These are phyloP conservation scores for Dascillus cervinus DNA, from an alignment of 2,888 invertebrate species.

Conservation along the genomic window DNA sequence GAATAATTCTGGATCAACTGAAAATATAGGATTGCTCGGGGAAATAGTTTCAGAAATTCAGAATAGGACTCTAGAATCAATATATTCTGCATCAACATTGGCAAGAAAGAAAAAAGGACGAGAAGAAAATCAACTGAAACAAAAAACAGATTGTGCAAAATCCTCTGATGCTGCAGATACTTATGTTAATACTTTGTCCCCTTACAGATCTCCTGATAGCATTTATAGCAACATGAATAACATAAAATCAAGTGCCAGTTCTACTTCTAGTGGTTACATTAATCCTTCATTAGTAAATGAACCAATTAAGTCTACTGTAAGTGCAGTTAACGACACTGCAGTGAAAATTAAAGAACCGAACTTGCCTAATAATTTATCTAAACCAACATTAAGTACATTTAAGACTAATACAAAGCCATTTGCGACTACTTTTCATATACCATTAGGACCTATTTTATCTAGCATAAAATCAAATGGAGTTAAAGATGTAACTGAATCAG, in stretches of 20 bases:
- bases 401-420: slow-evolving; percentile 25
- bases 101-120: slow-evolving; percentile 53
- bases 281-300: slow-evolving; percentile 65
- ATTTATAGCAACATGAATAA: slow-evolving; percentile 56
- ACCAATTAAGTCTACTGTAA: slow-evolving; percentile 39
- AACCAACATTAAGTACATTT: slow-evolving; percentile 28
- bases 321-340: too few species aligned
- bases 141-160: slow-evolving; percentile 24
- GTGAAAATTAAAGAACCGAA: slow-evolving; percentile 9
- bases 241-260: slow-evolving; percentile 51
- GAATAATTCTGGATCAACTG: slow-evolving; percentile 49
- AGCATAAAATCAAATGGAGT: slow-evolving; percentile 18
- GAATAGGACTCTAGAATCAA: slow-evolving; percentile 76
- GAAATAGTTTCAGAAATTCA: slow-evolving; percentile 87
- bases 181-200: slow-evolving; percentile 53
- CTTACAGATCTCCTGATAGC: slow-evolving; percentile 52
- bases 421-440: slow-evolving; percentile 19
- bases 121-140: slow-evolving; percentile 35
- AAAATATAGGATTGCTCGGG: slow-evolving; percentile 70
- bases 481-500: slow-evolving; percentile 12
- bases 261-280: slow-evolving; percentile 66
- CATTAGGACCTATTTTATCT: slow-evolving; percentile 23
- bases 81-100: slow-evolving; percentile 72
- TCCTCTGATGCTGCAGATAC: slow-evolving; percentile 42
- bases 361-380: slow-evolving; percentile 11